These are phyloP conservation scores for Epizoanthus illoricatus DNA, from an alignment of 92 coral and sea anemone genomes.

Conservation along the genomic window DNA sequence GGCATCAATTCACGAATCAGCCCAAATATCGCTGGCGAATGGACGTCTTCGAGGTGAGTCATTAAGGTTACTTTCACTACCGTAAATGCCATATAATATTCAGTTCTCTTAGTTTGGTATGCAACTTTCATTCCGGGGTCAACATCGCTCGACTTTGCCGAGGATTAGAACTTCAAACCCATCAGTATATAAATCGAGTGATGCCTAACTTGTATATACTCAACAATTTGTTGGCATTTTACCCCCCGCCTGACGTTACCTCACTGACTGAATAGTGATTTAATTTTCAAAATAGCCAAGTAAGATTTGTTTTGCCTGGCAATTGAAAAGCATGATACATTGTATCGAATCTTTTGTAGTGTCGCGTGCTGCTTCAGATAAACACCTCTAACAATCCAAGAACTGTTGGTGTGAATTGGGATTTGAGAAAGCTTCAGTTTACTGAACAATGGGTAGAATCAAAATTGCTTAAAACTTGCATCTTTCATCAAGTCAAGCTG, in stretches of 20 bases:
- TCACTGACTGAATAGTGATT: not conserved
- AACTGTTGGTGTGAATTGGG: not conserved
- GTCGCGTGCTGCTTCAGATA: not conserved
- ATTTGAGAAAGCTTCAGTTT: not conserved
- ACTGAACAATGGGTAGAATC: conserved; percentile 2
- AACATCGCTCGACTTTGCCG: conserved; percentile 4
- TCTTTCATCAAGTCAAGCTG: conserved; percentile 38
- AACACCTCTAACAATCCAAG: not conserved
- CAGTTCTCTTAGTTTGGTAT: conserved; percentile 24
- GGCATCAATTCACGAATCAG: conserved; percentile 49
- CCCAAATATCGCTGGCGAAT: conserved; percentile 68
- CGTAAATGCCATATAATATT: conserved; percentile 26
- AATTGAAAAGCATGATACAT: not conserved
- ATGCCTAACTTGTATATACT: not conserved
- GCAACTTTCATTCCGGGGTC: conserved; percentile 30
- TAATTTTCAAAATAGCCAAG: not conserved
- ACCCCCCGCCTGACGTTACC: conserved; percentile 5
- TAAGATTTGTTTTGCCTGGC: not conserved
- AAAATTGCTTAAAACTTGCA: conserved; percentile 14
- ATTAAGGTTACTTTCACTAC: conserved; percentile 30
- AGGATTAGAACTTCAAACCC: conserved; percentile 9
- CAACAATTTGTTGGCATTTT: conserved; percentile 4
- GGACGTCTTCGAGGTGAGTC: conserved; percentile 78
- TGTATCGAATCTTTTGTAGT: not conserved
- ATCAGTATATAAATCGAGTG: conserved; percentile 17